Base-by-base conservation (phyloP, 2,797 vertebrate genomes). In the Micromesistius poutassou region DNA sequence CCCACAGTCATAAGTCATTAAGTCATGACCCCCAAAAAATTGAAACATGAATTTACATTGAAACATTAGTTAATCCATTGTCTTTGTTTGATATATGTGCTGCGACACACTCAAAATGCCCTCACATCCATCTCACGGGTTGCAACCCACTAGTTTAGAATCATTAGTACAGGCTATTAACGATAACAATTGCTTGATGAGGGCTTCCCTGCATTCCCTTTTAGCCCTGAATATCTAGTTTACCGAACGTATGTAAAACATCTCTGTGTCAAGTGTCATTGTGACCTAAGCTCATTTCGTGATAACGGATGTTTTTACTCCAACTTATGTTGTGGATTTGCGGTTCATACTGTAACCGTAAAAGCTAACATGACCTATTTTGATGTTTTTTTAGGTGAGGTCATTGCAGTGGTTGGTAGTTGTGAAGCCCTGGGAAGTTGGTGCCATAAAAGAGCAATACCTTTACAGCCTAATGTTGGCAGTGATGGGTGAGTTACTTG, bases 391-490 rank as follows among this genome's bases (percentile, higher is more conserved):
- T 2, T 30, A 99, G 98, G 96, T 80, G 97, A 99, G 85, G 93
- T 97, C 82, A 95, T 99, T 13, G 97, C 97, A 30, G 92, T 98
- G 81, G 97, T 96, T 1, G 98, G 98, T 38, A 96, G 90, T 91
- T 97, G 95, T 89, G 95, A 95, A 85, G 83, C 93, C 76, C 91
- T 99, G 79, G 98, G 98, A 77, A 92, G 82, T 77, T 99, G 98
- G 98, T 95, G 90, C 87, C 94, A 95, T 71, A 93, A 96, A 46
- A 93, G 86, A 82, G 97, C 97, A 2, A 91, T 97, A 76, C 85
- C 91, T 62, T 93, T 99, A 46, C 89, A 93, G 28, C 89, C 89
- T 16, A 83, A 62, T 8, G 68, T 88, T 30, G 87, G 85, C 36
- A 89, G 82, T 0, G 94, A 93, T 46, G 85, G 86, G 94, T 94